Evolutionary conservation across 2,797 vertebrate species (phyloP), one percentile per base, ranked within the genome.

Genomic region (Gorsachius magnificus): DNA sequence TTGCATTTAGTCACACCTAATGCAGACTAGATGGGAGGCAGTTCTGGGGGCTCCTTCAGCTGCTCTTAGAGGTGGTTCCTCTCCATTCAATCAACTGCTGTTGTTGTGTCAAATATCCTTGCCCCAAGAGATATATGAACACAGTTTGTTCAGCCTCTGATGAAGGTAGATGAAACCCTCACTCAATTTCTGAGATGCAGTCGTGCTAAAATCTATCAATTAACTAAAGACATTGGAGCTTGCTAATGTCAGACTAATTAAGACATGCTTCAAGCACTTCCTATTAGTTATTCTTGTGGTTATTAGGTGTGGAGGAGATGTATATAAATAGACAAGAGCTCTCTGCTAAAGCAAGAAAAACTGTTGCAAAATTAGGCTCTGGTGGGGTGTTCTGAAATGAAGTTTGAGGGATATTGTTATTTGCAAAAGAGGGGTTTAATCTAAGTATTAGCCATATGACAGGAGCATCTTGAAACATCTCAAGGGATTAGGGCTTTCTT

Each of bases 181-280:
- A 15, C 72, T 89, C 87, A 28, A 18, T 92, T 83, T 43, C 77
- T 61, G 77, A 68, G 69, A 76, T 46, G 56, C 77, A 69, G 2
- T 77, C 6, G 1, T 56, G 77, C 78, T 92, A 61, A 95, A 90
- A 92, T 86, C 92, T 83, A 83, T 92, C 95, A 95, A 92, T 95
- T 96, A 95, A 74, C 92, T 83, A 76, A 80, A 83, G 92, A 94
- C 89, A 83, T 43, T 24, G 71, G 87, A 85, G 87, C 80, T 79
- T 72, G 69, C 87, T 96, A 94, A 90, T 86, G 94, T 83, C 92
- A 96, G 89, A 76, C 83, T 95, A 94, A 96, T 96, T 95, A 92
- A 92, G 89, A 77, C 50, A 88, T 68, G 81, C 80, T 94, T 83
- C 68, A 68, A 83, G 72, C 87, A n/a, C 89, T 90, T 94, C 84